phyloP scores from a whole-genome alignment of 2,888 invertebrate genomes.

The Torymus auratus region DNA sequence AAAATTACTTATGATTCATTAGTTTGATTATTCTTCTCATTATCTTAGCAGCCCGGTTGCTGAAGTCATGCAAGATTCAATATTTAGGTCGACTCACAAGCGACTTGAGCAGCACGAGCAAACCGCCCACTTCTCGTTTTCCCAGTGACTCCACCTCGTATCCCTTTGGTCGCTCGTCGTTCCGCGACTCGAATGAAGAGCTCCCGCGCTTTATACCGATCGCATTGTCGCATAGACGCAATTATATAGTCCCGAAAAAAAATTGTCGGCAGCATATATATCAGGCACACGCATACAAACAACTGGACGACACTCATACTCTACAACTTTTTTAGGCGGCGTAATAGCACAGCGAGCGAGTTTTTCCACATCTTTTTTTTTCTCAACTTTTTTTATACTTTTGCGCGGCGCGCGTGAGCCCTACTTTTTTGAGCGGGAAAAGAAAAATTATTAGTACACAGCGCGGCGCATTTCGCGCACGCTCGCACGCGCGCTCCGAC shows the following conservation, averaged over 20 bases:
- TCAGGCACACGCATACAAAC: constrained; percentile 61
- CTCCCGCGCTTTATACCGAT: constrained; percentile 15
- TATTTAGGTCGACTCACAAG: background rate
- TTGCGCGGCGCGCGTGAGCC: constrained; percentile 64
- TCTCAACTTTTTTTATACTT: constrained; percentile 33
- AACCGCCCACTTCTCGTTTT: background rate
- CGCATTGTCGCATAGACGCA: constrained; percentile 52
- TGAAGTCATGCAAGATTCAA: constrained; percentile 34
- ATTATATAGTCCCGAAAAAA: background rate
- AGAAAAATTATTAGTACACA: constrained; percentile 50
- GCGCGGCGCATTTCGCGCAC: constrained; percentile 1
- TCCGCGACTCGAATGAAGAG: constrained; percentile 37
- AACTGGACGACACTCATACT: constrained; percentile 59
- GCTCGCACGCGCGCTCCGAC: constrained; percentile 2
- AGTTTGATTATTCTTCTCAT: constrained; percentile 1
- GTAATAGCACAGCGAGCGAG: constrained; percentile 70
- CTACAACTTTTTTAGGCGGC: constrained; percentile 68
- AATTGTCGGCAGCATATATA: background rate
- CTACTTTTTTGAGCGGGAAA: constrained; percentile 62
- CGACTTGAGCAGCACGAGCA: background rate
- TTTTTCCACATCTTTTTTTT: constrained; percentile 54
- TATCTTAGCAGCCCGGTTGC: no score
- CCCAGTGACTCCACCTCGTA: background rate
- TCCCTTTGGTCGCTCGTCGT: no score
- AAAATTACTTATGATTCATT: background rate